Evolutionary conservation across 2,888 invertebrate species (phyloP).

Genomic region (Unio pictorum): DNA sequence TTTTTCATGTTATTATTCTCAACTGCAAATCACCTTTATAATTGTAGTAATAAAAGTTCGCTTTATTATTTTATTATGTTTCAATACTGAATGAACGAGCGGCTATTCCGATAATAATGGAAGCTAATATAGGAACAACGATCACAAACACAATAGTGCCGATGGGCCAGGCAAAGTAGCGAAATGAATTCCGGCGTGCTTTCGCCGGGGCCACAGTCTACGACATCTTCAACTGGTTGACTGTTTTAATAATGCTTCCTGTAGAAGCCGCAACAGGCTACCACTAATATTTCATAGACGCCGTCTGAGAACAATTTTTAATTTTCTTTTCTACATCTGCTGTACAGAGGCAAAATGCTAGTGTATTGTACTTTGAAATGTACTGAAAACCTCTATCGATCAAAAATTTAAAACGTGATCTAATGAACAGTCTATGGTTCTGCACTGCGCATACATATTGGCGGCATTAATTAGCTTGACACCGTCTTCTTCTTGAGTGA

Average conservation of each 20-base stretch:
- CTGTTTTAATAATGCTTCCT: constrained; percentile 61
- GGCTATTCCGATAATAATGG: constrained; percentile 69
- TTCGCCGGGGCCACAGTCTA: constrained; percentile 68
- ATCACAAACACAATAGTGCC: constrained; percentile 69
- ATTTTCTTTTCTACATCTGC: neutral
- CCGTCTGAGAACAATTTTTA: constrained; percentile 8
- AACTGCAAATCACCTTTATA: neutral
- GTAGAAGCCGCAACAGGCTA: constrained; percentile 58
- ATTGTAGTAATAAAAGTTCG: neutral
- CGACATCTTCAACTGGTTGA: constrained; percentile 68
- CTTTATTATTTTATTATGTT: constrained; percentile 7
- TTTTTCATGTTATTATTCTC: neutral
- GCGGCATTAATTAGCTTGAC: too few relatives aligned
- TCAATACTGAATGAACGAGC: constrained; percentile 60
- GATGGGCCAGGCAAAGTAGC: constrained; percentile 59
- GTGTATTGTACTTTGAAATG: too few relatives aligned
- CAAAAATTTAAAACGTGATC: accelerated
- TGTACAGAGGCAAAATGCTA: too few relatives aligned
- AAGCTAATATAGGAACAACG: constrained; percentile 68
- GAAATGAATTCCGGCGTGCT: constrained; percentile 60
- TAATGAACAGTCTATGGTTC: too few relatives aligned
- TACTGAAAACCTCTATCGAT: too few relatives aligned
- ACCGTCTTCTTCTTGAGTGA: too few relatives aligned
- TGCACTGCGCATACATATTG: too few relatives aligned
- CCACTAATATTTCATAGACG: constrained; percentile 36